phyloP scores from a whole-genome alignment of 2,797 vertebrate species.

The Falco rusticolus region DNA sequence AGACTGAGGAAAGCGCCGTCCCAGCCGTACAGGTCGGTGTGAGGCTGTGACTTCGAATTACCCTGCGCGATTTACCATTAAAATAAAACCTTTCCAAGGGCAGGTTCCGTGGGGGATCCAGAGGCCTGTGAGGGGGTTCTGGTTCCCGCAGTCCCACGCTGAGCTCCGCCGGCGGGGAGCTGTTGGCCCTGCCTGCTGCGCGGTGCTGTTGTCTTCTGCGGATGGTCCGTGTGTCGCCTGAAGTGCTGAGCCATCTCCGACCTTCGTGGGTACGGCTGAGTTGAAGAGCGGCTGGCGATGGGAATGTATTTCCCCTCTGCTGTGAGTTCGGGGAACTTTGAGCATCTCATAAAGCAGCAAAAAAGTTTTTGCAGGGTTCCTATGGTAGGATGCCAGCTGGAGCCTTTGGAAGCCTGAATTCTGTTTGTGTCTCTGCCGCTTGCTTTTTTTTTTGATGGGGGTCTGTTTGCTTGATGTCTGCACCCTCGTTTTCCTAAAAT shows the following conservation, averaged over 20 bases:
- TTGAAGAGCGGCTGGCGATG: background rate
- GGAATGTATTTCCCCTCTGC: background rate
- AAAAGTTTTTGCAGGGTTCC: background rate
- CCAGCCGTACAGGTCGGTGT: fast-evolving
- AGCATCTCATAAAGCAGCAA: background rate
- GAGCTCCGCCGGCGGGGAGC: too few relatives aligned
- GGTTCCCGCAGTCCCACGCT: background rate
- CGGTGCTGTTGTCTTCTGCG: background rate
- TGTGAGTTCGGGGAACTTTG: fast-evolving
- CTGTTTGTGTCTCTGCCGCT: background rate
- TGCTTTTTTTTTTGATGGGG: background rate
- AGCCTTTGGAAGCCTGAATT: background rate
- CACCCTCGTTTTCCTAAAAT: background rate
- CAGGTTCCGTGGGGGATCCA: background rate
- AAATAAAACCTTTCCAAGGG: background rate
- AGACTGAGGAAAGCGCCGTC: background rate
- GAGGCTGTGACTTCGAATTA: background rate
- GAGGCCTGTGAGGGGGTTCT: background rate
- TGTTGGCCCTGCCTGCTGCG: background rate
- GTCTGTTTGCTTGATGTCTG: fast-evolving
- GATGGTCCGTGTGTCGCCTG: background rate
- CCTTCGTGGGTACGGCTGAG: fast-evolving
- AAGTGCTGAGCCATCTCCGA: background rate
- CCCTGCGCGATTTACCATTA: fast-evolving
- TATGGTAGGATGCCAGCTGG: background rate